phyloP scores from a whole-genome alignment of 1,140 invertebrate genomes.

The Drosophila athabasca region DNA sequence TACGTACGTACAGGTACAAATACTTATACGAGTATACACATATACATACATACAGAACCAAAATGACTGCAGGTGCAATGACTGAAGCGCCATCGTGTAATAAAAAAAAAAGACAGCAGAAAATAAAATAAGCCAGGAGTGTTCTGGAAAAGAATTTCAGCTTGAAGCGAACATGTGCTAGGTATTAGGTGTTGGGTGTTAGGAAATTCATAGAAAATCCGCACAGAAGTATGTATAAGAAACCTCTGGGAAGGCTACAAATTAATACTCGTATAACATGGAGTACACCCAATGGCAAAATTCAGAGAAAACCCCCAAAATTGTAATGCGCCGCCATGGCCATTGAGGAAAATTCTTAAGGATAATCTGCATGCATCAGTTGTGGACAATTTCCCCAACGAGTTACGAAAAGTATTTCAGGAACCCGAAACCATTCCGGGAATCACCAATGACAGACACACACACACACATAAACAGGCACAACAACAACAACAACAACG shows the following conservation, averaged over 20 bases:
- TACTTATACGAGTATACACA: slow-evolving; percentile 22
- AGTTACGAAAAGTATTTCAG: slow-evolving; percentile 25
- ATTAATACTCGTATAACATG: no score
- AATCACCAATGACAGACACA: slow-evolving; percentile 16
- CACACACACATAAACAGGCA: slow-evolving; percentile 22
- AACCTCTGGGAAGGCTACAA: neutral
- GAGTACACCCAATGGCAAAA: neutral
- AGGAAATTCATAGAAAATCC: neutral
- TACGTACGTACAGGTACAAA: slow-evolving; percentile 30
- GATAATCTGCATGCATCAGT: slow-evolving; percentile 41
- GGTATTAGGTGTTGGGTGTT: no score
- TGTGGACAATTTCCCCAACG: slow-evolving; percentile 45
- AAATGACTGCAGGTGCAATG: slow-evolving; percentile 79
- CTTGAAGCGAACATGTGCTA: neutral
- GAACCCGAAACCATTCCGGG: slow-evolving; percentile 24
- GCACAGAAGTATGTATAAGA: neutral
- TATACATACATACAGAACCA: slow-evolving; percentile 12
- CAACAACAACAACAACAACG: slow-evolving; percentile 31
- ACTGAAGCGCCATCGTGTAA: slow-evolving; percentile 67
- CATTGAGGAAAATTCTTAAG: slow-evolving; percentile 9
- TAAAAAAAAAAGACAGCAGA: slow-evolving; percentile 50
- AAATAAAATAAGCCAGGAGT: slow-evolving; percentile 37
- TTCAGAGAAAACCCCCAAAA: neutral
- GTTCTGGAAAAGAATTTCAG: slow-evolving; percentile 45
- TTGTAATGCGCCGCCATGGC: neutral